phyloP scores from a whole-genome alignment of 2,113 vertebrate species.

The Pleuronectes platessa region DNA sequence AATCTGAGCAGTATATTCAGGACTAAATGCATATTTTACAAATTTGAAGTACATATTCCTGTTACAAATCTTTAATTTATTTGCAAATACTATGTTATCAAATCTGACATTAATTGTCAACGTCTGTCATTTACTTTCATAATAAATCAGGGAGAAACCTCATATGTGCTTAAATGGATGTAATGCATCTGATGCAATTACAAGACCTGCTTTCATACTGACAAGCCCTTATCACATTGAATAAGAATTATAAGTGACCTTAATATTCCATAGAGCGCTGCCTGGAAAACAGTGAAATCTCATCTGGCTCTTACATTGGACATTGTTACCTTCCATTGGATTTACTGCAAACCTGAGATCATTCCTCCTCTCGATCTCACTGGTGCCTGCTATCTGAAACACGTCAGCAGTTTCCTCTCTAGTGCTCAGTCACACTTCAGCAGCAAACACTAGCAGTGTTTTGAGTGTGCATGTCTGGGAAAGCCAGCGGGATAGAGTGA shows the following conservation, averaged over 20 bases:
- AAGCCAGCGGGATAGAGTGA: constrained; percentile 14
- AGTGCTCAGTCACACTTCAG: not conserved
- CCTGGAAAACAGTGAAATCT: constrained; percentile 59
- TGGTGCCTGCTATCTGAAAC: not conserved
- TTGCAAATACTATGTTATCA: not conserved
- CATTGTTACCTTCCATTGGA: constrained; percentile 20
- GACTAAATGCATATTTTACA: not conserved
- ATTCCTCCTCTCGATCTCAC: not conserved
- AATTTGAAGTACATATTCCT: not conserved
- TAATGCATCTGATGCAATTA: constrained; percentile 74
- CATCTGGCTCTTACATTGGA: constrained; percentile 32
- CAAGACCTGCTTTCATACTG: constrained; percentile 56
- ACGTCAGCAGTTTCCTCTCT: constrained; percentile 4
- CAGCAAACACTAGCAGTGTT: not conserved
- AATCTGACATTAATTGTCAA: not conserved
- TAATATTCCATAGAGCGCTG: constrained; percentile 24
- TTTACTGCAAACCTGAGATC: constrained; percentile 43
- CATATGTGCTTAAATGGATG: constrained; percentile 46
- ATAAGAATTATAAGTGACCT: constrained; percentile 55
- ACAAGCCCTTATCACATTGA: constrained; percentile 62
- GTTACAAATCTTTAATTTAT: not conserved
- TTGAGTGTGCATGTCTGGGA: not conserved
- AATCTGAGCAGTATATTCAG: too few species aligned
- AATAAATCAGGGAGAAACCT: constrained; percentile 23
- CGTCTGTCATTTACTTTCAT: constrained; percentile 15